These are phyloP conservation scores for Ormyrus pomaceus DNA, from an alignment of 2,888 invertebrate species.

Conservation along the genomic window DNA sequence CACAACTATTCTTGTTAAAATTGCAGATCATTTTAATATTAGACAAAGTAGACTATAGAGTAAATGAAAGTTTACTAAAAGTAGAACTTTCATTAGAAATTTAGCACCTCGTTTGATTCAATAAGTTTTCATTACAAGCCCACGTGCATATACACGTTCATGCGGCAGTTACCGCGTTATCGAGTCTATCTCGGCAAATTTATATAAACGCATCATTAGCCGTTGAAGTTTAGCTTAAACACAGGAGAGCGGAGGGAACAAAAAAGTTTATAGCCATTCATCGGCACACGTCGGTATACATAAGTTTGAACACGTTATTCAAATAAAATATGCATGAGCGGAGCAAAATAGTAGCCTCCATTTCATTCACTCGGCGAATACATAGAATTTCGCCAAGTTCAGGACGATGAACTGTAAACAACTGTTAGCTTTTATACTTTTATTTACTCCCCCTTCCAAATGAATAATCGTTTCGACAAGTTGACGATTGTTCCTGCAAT, in stretches of 20 bases:
- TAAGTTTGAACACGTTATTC: conserved; percentile 28
- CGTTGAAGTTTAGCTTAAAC: not conserved
- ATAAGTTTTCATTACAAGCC: no score
- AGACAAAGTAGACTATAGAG: no score
- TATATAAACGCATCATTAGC: no score
- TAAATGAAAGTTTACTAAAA: no score
- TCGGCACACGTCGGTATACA: not conserved
- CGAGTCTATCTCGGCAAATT: no score
- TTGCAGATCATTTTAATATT: no score
- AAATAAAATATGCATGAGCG: conserved; percentile 50
- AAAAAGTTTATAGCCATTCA: conserved; percentile 11
- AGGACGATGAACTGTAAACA: conserved; percentile 40
- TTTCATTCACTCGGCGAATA: conserved; percentile 31
- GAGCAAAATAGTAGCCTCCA: conserved; percentile 25
- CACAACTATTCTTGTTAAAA: no score
- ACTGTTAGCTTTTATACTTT: conserved; percentile 9
- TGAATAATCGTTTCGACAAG: not conserved
- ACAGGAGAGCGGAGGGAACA: not conserved
- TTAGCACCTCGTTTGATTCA: no score
- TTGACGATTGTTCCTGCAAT: no score
- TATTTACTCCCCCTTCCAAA: not conserved
- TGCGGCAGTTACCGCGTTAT: no score
- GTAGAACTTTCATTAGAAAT: no score
- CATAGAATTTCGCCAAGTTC: conserved; percentile 22
- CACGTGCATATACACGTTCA: no score